Evolutionary conservation across 2,797 vertebrate species (phyloP), one percentile per base, ranked within the genome.

Genomic region (Alauda arvensis): DNA sequence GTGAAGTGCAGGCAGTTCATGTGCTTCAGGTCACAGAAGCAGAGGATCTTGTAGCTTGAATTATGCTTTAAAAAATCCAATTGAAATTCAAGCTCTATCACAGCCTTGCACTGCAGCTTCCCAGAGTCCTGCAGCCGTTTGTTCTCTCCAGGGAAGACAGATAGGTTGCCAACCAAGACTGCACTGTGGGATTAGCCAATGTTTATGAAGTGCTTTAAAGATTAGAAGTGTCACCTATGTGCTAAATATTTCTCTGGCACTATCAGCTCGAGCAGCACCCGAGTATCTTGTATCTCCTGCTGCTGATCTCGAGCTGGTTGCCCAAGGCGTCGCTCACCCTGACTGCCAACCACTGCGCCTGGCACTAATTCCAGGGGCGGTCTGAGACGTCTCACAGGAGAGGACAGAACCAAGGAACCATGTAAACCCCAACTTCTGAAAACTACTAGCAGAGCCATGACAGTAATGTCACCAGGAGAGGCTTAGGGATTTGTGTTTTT

Each of bases 201-300:
- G 90, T 91, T 95, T 92, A 83, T 72, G 87, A 80, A 92, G 92
- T 45, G 77, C 91, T 93, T 90, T 83, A 89, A 81, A 89, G 91
- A 94, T 85, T 76, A 89, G 68, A 88, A 87, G 77, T 82, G 91
- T 89, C 94, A 91, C 94, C 91, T 88, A 76, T 52, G 88, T 70
- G 93, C 93, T 93, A 91, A 92, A 93, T 93, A 92, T 60, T 88
- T 82, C 85, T 24, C 83, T 31, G 56, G 88, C 86, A 46, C 91
- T 92, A 91, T 86, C 93, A 82, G 93, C 88, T 17, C 14, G 9
- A 91, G 60, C 45, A 79, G 93, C 93, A 77, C 62, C 63, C 10
- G 8, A 78, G 85, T 57, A 78, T 42, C 91, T 88, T 24, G 56
- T 91, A 91, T 84, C 93, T 88, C 3, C 89, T 87, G 31, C 85